Percentiles rank a stretch among this genome's conserved stretches.
Conservation (phyloP, 2,113 vertebrate species). For the Phainopepla nitens region DNA sequence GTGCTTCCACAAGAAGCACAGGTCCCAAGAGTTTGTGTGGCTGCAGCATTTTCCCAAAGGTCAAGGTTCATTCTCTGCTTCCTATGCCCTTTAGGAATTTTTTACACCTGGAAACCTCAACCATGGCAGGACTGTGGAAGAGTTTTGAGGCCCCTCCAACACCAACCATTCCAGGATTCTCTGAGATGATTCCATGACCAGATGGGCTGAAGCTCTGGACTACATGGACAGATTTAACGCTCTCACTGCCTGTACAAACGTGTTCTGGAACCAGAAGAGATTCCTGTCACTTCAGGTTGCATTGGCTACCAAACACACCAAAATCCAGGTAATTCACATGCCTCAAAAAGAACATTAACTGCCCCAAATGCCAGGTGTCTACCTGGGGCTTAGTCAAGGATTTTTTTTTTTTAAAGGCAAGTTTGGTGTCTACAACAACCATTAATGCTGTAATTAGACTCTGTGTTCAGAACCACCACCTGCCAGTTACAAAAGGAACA, state of each 20-base stretch:
- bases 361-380: neutral
- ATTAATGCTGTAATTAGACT: neutral
- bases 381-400: neutral
- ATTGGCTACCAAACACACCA: neutral
- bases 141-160: neutral
- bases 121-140: neutral
- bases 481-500: neutral
- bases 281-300: neutral
- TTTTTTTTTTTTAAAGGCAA: neutral
- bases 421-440: neutral
- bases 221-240: accelerated
- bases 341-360: neutral
- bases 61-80: neutral
- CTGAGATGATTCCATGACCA: neutral
- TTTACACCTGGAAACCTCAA: neutral
- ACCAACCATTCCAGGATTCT: neutral
- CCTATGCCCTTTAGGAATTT: neutral
- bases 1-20: neutral
- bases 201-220: neutral
- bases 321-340: neutral
- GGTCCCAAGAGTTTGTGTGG: neutral
- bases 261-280: neutral
- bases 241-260: neutral
- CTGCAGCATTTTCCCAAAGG: neutral
- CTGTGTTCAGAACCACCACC: neutral